These are phyloP conservation scores for Microctonus brassicae DNA, from an alignment of 2,888 invertebrate species.

Conservation along the genomic window DNA sequence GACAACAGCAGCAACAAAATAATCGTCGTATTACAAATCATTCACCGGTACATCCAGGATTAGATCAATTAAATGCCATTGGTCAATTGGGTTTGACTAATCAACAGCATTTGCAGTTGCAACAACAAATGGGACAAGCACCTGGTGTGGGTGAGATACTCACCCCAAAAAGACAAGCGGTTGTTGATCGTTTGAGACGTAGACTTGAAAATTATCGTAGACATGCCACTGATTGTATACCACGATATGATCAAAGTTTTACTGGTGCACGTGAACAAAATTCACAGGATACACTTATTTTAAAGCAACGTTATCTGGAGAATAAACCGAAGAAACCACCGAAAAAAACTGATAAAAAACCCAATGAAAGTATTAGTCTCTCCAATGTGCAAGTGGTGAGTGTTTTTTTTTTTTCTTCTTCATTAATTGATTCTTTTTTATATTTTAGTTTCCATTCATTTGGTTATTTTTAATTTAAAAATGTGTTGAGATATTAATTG, in stretches of 20 bases:
- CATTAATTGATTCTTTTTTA: too few species aligned
- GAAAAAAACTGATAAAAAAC: slow-evolving; percentile 82
- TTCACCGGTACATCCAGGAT: slow-evolving; percentile 51
- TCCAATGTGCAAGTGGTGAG: slow-evolving; percentile 69
- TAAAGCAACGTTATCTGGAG: slow-evolving; percentile 92
- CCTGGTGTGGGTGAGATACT: slow-evolving; percentile 76
- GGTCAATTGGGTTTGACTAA: slow-evolving; percentile 55
- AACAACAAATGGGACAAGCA: slow-evolving; percentile 69
- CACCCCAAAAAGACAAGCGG: slow-evolving; percentile 86
- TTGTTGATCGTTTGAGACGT: slow-evolving; percentile 85
- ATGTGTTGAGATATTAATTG: too few species aligned
- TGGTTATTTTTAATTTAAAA: too few species aligned
- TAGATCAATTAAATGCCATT: slow-evolving; percentile 54
- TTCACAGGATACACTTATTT: slow-evolving; percentile 87
- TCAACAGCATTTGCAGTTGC: slow-evolving; percentile 62
- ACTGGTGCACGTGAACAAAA: slow-evolving; percentile 91
- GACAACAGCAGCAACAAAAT: slow-evolving; percentile 41
- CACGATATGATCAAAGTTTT: slow-evolving; percentile 89
- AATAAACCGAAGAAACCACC: slow-evolving; percentile 90
- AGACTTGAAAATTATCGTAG: slow-evolving; percentile 90
- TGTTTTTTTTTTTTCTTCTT: slow-evolving; percentile 31
- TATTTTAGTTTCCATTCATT: slow-evolving; percentile 3
- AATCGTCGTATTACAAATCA: slow-evolving; percentile 49
- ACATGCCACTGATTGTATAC: slow-evolving; percentile 87
- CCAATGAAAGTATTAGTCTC: slow-evolving; percentile 73